phyloP scores from a whole-genome alignment of 2,888 invertebrate species.

The Ectropis crepuscularia region DNA sequence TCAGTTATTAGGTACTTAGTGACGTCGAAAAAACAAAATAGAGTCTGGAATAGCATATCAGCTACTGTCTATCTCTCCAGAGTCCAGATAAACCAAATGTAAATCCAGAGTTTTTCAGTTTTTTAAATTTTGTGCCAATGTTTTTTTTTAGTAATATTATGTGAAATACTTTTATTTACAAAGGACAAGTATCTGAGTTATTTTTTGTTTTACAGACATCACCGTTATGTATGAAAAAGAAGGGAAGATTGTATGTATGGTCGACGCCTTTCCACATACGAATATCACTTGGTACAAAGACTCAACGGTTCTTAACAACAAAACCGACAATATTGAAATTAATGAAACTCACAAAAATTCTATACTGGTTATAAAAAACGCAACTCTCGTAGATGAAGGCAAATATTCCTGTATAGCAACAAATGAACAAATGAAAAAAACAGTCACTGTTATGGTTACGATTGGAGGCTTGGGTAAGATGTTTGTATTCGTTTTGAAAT shows the following conservation, averaged over 20 bases:
- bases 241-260: slow-evolving; percentile 20
- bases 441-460: background rate
- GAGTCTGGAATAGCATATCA: too few species aligned
- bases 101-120: too few species aligned
- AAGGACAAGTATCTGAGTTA: too few species aligned
- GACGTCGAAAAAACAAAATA: too few species aligned
- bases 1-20: too few species aligned
- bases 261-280: slow-evolving; percentile 33
- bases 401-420: slow-evolving; percentile 23
- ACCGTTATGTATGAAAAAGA: slow-evolving; percentile 21
- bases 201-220: slow-evolving; percentile 1
- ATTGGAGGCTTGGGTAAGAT: slow-evolving; percentile 27
- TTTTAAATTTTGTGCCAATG: too few species aligned
- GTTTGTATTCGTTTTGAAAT: too few species aligned
- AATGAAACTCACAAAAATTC: slow-evolving; percentile 1
- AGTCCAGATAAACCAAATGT: too few species aligned
- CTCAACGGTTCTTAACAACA: background rate
- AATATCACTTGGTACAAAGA: slow-evolving; percentile 28
- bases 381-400: slow-evolving; percentile 17
- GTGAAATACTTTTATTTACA: too few species aligned
- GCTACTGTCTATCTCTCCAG: too few species aligned
- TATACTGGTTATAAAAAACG: slow-evolving; percentile 15
- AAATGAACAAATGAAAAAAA: slow-evolving; percentile 6
- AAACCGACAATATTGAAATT: slow-evolving; percentile 8
- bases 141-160: too few species aligned